A percentile compares a stretch with the other conserved stretches of the same genome.
phyloP scores from a whole-genome alignment of 2,113 vertebrate genomes.

The Terrapene triunguis region DNA sequence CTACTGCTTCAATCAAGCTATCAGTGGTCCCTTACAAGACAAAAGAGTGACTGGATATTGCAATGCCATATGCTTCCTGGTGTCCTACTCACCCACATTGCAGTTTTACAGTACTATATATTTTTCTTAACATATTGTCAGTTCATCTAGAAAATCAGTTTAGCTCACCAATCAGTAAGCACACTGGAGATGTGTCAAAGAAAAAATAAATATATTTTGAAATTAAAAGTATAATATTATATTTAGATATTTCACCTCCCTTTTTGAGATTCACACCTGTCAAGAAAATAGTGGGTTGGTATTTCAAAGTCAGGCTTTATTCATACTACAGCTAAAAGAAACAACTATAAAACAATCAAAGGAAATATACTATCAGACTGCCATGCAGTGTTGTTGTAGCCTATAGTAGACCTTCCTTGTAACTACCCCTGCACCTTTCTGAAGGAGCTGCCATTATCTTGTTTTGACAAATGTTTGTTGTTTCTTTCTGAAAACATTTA shows the following conservation, averaged over 20 bases:
- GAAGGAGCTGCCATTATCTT: not conserved
- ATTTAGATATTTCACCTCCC: not conserved
- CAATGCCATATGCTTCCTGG: not conserved
- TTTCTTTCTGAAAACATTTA: not conserved
- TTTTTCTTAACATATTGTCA: constrained; percentile 26
- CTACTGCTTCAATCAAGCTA: not conserved
- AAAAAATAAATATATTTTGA: not conserved
- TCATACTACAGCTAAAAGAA: not conserved
- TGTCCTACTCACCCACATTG: constrained; percentile 68
- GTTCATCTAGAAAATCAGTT: constrained; percentile 49
- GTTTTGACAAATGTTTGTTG: not conserved
- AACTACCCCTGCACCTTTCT: not conserved
- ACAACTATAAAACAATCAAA: not conserved
- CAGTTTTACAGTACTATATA: constrained; percentile 15
- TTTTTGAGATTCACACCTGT: not conserved
- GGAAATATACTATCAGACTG: not conserved
- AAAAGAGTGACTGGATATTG: not conserved
- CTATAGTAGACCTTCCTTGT: not conserved
- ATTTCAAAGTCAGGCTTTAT: not conserved
- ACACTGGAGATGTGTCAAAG: not conserved
- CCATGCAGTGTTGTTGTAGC: not conserved
- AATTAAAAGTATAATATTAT: not conserved
- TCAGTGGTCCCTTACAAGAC: not conserved
- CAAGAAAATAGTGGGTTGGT: not conserved
- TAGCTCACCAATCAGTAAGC: not conserved